Conservation (phyloP, 2,113 vertebrate species). For the Rattus norvegicus region DNA sequence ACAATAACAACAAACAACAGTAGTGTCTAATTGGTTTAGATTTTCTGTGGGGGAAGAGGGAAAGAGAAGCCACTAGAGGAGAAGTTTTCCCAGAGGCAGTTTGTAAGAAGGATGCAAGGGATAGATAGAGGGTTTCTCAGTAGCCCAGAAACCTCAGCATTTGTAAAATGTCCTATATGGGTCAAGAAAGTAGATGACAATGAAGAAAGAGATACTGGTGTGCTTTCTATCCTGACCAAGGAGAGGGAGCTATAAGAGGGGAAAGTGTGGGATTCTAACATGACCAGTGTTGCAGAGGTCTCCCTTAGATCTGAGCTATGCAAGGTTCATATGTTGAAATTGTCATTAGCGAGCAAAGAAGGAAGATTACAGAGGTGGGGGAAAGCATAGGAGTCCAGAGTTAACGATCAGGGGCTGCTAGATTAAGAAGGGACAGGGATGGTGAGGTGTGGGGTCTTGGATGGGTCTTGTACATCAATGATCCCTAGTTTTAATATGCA, state of each 20-base stretch:
- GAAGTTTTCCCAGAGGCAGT: neutral
- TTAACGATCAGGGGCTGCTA: neutral
- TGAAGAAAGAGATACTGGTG: neutral
- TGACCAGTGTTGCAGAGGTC: neutral
- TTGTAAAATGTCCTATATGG: neutral
- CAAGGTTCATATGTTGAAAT: neutral
- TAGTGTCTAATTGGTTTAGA: neutral
- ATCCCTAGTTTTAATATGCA: slow-evolving; percentile 8
- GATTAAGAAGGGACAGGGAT: neutral
- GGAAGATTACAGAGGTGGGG: neutral
- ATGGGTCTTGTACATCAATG: neutral
- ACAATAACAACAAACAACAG: neutral
- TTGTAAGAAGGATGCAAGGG: neutral
- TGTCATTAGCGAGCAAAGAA: neutral
- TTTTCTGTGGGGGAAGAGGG: neutral
- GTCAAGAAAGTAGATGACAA: neutral
- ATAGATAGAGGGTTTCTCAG: neutral
- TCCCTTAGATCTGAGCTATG: neutral
- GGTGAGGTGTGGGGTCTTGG: neutral
- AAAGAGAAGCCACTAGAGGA: neutral
- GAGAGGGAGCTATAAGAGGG: neutral
- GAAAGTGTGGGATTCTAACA: neutral
- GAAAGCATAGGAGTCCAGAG: neutral
- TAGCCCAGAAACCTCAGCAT: neutral
- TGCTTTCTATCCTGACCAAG: neutral